Conservation (phyloP, 2,888 invertebrate species). For the Thymelicus acteon region DNA sequence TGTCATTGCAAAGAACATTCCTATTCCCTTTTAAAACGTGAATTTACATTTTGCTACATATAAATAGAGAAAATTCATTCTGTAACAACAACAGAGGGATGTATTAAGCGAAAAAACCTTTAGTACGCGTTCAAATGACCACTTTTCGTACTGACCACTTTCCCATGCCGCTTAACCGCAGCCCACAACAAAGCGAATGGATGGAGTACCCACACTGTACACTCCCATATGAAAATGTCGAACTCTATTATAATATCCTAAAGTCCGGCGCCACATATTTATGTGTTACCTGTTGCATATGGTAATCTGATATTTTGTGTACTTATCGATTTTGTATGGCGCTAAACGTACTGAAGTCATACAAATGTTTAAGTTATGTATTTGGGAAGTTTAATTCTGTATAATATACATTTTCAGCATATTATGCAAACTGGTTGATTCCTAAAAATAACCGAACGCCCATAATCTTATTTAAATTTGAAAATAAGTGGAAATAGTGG, state of each 20-base stretch:
- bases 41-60: too few species aligned
- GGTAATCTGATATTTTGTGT: slow-evolving; percentile 21
- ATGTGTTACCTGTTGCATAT: slow-evolving; percentile 18
- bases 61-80: neutral
- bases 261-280: slow-evolving; percentile 22
- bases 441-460: too few species aligned
- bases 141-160: neutral
- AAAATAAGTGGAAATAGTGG: too few species aligned
- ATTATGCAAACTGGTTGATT: too few species aligned
- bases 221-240: slow-evolving; percentile 1
- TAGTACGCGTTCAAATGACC: slow-evolving; percentile 9
- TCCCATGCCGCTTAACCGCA: slow-evolving; percentile 1
- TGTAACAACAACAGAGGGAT: neutral
- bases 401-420: too few species aligned
- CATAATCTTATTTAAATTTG: too few species aligned
- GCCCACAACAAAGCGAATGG: slow-evolving; percentile 11
- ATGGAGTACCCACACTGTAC: neutral
- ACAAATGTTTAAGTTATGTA: too few species aligned
- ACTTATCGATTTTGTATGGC: neutral
- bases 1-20: too few species aligned
- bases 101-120: slow-evolving; percentile 2
- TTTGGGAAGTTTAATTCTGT: too few species aligned
- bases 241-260: neutral
- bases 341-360: neutral
- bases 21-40: too few species aligned